Evolutionary conservation across 1,140 invertebrate genomes (phyloP).

Genomic region (Prorops nasuta): DNA sequence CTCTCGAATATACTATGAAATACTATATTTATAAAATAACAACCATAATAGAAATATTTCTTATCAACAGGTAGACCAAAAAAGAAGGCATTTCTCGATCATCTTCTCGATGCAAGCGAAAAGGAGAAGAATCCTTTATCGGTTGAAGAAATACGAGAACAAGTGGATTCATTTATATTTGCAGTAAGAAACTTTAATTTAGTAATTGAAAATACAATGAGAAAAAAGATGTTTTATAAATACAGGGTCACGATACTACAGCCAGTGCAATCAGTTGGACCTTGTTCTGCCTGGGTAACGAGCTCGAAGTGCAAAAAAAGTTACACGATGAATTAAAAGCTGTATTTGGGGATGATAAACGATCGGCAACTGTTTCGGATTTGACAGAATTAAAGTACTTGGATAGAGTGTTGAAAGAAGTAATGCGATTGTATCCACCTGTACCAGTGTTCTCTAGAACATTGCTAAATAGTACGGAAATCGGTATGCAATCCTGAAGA

Average conservation of each 20-base stretch:
- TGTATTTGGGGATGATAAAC: constrained; percentile 54
- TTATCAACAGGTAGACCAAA: constrained; percentile 36
- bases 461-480: constrained; percentile 9
- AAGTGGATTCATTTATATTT: constrained; percentile 78
- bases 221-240: too few species aligned
- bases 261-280: constrained; percentile 59
- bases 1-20: too few species aligned
- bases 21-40: too few species aligned
- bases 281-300: constrained; percentile 56
- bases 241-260: constrained; percentile 67
- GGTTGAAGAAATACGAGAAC: constrained; percentile 68
- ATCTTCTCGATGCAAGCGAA: constrained; percentile 62
- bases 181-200: constrained; percentile 63
- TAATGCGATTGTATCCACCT: constrained; percentile 61
- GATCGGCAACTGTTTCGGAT: constrained; percentile 49
- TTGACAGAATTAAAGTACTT: constrained; percentile 60
- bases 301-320: constrained; percentile 62
- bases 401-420: constrained; percentile 66
- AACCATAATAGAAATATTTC: background rate
- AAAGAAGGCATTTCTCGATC: constrained; percentile 66
- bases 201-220: too few species aligned
- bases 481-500: constrained; percentile 21
- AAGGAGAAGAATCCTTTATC: constrained; percentile 57
- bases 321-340: constrained; percentile 62
- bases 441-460: constrained; percentile 59